Evolutionary conservation across 1,140 invertebrate genomes (phyloP), one percentile per base, ranked within the genome.

Genomic region (Cyrtorhinus lividipennis): DNA sequence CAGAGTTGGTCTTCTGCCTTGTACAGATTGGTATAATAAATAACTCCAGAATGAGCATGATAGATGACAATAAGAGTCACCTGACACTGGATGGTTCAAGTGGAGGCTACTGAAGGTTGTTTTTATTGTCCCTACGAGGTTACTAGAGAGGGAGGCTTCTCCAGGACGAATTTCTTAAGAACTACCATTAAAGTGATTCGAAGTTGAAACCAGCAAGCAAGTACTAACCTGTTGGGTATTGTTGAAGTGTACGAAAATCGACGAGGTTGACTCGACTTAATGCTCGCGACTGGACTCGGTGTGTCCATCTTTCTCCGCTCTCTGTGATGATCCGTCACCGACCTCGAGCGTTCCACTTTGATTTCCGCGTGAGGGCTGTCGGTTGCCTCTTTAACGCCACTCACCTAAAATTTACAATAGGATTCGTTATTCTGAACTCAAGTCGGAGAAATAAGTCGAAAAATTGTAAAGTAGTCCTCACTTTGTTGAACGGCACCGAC

Each of bases 301-400:
- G 60, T 56, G 60, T 64, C 64, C 45, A 64, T 44, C 44, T 66
- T 65, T 45, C 27, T 59, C 30, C 56, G 8, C 56, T 67, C 62
- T 53, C 71, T 74, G 62, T 70, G 71, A 62, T 70, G 70, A 68
- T 71, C 74, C 45, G 72, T 72, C n/a, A 73, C 72, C 48, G 69
- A 73, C 64, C 67, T 70, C 60, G 71, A 73, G 64, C 70, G 71
- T 69, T 73, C 74, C 0, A 73, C 68, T 58, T 68, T 68, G 3
- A 68, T 66, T 26, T 59, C 38, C 2, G 45, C 25, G 0, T 60
- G 61, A 45, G 66, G 66, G 38, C 66, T 65, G 13, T 66, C 65
- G 13, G 26, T 30, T 2, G 53, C 59, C 26, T 64, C 63, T 26
- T 23, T 22, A 15, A n/a, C 44, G 13, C 58, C 18, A 18, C 48